These are phyloP conservation scores for Brachyalestes nurse DNA, from an alignment of 2,797 vertebrate genomes.

Conservation along the genomic window DNA sequence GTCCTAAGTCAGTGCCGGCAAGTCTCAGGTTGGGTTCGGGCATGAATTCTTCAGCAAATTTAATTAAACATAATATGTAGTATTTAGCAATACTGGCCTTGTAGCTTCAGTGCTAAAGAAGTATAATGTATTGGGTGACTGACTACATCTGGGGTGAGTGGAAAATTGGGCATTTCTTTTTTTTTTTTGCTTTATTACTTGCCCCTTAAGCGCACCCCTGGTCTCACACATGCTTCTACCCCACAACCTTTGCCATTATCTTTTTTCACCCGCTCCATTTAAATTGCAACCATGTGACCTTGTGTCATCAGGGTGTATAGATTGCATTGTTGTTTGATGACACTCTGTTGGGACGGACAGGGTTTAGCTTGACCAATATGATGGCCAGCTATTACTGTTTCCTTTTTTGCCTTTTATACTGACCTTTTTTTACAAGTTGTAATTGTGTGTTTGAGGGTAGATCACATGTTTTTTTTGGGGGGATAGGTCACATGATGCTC, in stretches of 20 bases:
- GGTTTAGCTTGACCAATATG: neutral
- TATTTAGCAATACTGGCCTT: too few relatives aligned
- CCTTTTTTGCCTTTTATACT: constrained; percentile 12
- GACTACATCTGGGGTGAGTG: too few relatives aligned
- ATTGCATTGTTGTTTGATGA: neutral
- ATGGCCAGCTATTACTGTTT: constrained; percentile 14
- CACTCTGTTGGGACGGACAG: neutral
- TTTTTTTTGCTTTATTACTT: too few relatives aligned
- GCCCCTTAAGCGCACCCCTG: too few relatives aligned
- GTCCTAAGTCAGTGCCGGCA: too few relatives aligned
- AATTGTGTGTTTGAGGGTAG: constrained; percentile 36
- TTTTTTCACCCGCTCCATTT: constrained; percentile 10
- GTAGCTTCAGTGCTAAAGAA: too few relatives aligned
- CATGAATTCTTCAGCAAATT: too few relatives aligned
- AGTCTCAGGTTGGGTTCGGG: too few relatives aligned
- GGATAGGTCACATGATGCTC: constrained; percentile 32
- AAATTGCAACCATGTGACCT: neutral
- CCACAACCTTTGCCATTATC: neutral
- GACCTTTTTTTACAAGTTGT: constrained; percentile 27
- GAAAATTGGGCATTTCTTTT: too few relatives aligned
- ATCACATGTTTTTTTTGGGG: constrained; percentile 47
- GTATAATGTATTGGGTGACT: too few relatives aligned
- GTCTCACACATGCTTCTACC: neutral
- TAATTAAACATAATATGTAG: too few relatives aligned
- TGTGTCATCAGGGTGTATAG: constrained; percentile 21